These are phyloP conservation scores for Leuciscus idus DNA, from an alignment of 2,113 vertebrate genomes.

Conservation along the genomic window DNA sequence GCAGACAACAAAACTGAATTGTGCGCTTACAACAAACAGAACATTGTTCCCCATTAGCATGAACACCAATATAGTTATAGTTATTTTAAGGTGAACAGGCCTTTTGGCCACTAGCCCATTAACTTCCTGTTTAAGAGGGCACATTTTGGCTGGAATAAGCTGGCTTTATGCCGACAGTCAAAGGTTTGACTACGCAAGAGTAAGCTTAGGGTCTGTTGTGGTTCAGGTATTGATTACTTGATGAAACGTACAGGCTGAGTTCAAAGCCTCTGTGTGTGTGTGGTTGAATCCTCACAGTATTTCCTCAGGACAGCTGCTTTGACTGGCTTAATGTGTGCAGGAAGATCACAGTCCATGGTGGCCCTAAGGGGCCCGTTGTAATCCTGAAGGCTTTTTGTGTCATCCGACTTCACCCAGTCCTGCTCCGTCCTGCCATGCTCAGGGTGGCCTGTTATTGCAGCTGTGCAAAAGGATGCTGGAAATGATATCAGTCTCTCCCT, in stretches of 20 bases:
- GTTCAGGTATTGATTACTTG: slow-evolving; percentile 21
- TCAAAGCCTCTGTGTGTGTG: slow-evolving; percentile 5
- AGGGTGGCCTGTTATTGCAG: slow-evolving; percentile 42
- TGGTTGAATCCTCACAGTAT: slow-evolving; percentile 14
- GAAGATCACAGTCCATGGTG: slow-evolving; percentile 16
- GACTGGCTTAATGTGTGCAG: slow-evolving; percentile 32
- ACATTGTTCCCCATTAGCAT: background rate
- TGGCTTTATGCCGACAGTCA: background rate
- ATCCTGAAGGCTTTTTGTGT: slow-evolving; percentile 39
- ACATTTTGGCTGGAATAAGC: background rate
- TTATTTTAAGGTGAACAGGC: background rate
- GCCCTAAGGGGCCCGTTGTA: background rate
- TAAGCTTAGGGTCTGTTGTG: background rate
- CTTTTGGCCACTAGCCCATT: background rate
- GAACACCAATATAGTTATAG: background rate
- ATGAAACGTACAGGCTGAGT: slow-evolving; percentile 5
- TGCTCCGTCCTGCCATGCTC: background rate
- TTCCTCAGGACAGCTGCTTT: slow-evolving; percentile 35
- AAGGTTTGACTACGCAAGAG: background rate
- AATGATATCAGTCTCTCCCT: slow-evolving; percentile 5
- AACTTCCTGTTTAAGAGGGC: background rate
- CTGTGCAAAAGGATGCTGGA: slow-evolving; percentile 34
- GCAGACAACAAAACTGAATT: background rate
- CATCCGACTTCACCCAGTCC: slow-evolving; percentile 28
- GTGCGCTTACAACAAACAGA: background rate